Percentiles rank a stretch among this genome's conserved stretches.
Evolutionary conservation across 2,797 vertebrate genomes (phyloP).

Genomic region (Hydrophis major): DNA sequence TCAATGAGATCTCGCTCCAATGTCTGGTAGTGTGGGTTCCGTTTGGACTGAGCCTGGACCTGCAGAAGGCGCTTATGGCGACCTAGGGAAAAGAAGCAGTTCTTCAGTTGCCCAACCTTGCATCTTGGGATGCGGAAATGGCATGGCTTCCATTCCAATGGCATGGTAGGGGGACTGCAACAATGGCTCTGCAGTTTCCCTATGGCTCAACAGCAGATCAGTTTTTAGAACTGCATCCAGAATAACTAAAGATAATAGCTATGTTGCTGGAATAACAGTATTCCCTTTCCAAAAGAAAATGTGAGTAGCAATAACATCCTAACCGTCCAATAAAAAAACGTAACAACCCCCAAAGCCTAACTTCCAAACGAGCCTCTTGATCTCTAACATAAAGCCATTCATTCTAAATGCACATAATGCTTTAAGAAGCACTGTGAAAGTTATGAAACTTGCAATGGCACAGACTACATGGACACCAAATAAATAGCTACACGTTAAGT

Average conservation of each 20-base stretch:
- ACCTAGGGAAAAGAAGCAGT: constrained; percentile 51
- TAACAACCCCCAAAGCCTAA: neutral
- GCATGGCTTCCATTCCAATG: neutral
- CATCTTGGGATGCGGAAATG: neutral
- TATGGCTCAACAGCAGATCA: neutral
- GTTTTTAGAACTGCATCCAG: neutral
- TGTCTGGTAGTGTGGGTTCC: constrained; percentile 89
- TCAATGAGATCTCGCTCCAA: constrained; percentile 93
- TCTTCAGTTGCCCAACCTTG: neutral
- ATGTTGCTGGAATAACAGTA: neutral
- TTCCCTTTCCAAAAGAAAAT: neutral
- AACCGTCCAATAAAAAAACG: neutral
- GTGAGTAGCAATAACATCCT: neutral
- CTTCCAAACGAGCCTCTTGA: neutral
- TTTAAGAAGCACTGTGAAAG: constrained; percentile 30
- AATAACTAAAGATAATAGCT: neutral
- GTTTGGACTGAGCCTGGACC: constrained; percentile 81
- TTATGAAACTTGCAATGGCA: constrained; percentile 23
- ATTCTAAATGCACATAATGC: neutral
- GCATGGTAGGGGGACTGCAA: neutral
- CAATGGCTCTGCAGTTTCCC: neutral
- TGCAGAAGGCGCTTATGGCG: constrained; percentile 77
- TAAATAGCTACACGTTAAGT: constrained; percentile 41
- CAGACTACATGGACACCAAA: neutral
- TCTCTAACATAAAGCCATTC: constrained; percentile 7